phyloP scores from a whole-genome alignment of 2,888 invertebrate species.

The Schizotus pectinicornis region DNA sequence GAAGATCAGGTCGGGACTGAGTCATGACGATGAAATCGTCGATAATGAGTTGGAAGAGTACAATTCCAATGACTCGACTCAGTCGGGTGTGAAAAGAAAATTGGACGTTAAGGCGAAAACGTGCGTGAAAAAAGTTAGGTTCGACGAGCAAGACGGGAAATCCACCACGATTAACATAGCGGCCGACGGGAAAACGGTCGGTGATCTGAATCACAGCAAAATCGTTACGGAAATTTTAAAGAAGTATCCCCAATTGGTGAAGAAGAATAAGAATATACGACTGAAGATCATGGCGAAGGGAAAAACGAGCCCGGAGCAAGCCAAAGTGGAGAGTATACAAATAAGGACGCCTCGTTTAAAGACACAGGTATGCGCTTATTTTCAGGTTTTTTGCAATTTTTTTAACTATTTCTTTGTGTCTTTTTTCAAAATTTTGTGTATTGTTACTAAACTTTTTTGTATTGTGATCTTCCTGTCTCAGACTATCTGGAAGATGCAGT shows the following conservation, averaged over 20 bases:
- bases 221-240: slow-evolving; percentile 87
- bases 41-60: slow-evolving; percentile 45
- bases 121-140: slow-evolving; percentile 56
- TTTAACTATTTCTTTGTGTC: too few species aligned
- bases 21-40: slow-evolving; percentile 46
- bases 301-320: slow-evolving; percentile 9
- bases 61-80: slow-evolving; percentile 11
- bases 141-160: slow-evolving; percentile 67
- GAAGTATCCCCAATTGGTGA: slow-evolving; percentile 86
- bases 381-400: neutral
- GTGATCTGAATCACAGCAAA: slow-evolving; percentile 71
- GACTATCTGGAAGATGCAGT: too few species aligned
- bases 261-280: slow-evolving; percentile 86
- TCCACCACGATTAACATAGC: slow-evolving; percentile 51
- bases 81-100: slow-evolving; percentile 31
- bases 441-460: too few species aligned
- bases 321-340: slow-evolving; percentile 2
- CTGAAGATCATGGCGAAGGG: slow-evolving; percentile 77
- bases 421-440: too few species aligned
- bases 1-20: slow-evolving; percentile 58
- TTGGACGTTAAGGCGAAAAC: slow-evolving; percentile 46
- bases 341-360: slow-evolving; percentile 18
- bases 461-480: too few species aligned
- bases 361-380: slow-evolving; percentile 20
- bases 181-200: slow-evolving; percentile 36